Percentiles rank a stretch among this genome's conserved stretches.
These are phyloP conservation scores for Sussaba pulchella DNA, from an alignment of 2,888 invertebrate species.

Conservation along the genomic window DNA sequence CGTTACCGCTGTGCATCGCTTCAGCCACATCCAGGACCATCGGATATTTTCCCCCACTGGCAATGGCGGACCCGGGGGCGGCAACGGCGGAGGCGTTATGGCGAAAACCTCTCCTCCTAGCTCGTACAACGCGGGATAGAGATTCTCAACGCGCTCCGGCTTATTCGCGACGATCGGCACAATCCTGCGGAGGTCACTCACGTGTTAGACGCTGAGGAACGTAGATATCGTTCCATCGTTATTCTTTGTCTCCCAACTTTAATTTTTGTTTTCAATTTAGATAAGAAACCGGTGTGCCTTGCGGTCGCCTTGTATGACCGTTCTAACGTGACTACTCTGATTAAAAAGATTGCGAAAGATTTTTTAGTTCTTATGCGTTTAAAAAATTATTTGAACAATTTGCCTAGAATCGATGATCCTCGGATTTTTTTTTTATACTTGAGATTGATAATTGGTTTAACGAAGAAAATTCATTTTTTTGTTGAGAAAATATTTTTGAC, in stretches of 20 bases:
- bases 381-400: too few relatives aligned
- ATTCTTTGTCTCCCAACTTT: not conserved
- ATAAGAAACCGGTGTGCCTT: not conserved
- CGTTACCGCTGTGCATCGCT: constrained; percentile 28
- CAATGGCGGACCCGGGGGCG: not conserved
- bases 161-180: constrained; percentile 45
- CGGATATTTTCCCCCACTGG: not conserved
- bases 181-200: constrained; percentile 53
- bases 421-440: too few relatives aligned
- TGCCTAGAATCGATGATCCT: too few relatives aligned
- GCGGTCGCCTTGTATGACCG: too few relatives aligned
- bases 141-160: constrained; percentile 53
- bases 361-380: too few relatives aligned
- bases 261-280: not conserved
- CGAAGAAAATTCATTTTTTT: too few relatives aligned
- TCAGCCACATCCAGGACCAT: not conserved
- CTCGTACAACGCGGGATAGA: constrained; percentile 54
- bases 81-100: constrained; percentile 74
- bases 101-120: constrained; percentile 61
- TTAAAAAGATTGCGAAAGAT: too few relatives aligned
- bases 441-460: too few relatives aligned
- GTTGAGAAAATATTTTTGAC: too few relatives aligned
- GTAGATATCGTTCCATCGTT: constrained; percentile 29
- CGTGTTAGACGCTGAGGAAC: constrained; percentile 49
- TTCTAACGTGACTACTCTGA: too few relatives aligned